Percentiles rank a stretch among this genome's conserved stretches.
Evolutionary conservation across 2,888 invertebrate species (phyloP).

Genomic region (Protodeltote pygarga): DNA sequence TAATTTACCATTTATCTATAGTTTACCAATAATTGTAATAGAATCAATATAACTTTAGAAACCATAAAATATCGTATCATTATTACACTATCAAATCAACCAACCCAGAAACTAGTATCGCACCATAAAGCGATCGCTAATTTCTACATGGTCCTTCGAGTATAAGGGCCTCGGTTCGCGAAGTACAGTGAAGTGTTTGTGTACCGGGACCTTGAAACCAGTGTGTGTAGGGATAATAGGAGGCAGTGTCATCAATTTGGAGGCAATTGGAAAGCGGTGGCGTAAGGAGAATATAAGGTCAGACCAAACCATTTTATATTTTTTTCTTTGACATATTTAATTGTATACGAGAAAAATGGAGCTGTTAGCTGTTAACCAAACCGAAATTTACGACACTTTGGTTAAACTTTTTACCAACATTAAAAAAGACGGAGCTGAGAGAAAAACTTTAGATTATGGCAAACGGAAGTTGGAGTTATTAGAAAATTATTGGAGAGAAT

Average conservation of each 20-base stretch:
- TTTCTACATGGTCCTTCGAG: too few relatives aligned
- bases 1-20: too few relatives aligned
- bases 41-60: too few relatives aligned
- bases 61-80: too few relatives aligned
- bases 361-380: constrained; percentile 1
- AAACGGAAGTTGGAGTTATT: neutral
- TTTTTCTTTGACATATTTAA: neutral
- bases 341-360: neutral
- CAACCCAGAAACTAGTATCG: too few relatives aligned
- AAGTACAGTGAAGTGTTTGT: too few relatives aligned
- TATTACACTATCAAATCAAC: too few relatives aligned
- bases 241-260: neutral
- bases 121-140: too few relatives aligned
- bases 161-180: too few relatives aligned
- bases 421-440: neutral
- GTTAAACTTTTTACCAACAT: neutral
- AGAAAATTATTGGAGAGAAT: neutral
- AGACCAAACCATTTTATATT: constrained; percentile 2
- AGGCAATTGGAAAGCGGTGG: neutral
- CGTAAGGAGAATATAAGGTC: neutral
- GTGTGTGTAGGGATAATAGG: too few relatives aligned
- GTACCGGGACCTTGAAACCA: too few relatives aligned
- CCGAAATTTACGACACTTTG: neutral
- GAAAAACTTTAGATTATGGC: neutral
- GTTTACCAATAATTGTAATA: too few relatives aligned